phyloP scores from a whole-genome alignment of 2,888 invertebrate genomes.

The Lymantria monacha region DNA sequence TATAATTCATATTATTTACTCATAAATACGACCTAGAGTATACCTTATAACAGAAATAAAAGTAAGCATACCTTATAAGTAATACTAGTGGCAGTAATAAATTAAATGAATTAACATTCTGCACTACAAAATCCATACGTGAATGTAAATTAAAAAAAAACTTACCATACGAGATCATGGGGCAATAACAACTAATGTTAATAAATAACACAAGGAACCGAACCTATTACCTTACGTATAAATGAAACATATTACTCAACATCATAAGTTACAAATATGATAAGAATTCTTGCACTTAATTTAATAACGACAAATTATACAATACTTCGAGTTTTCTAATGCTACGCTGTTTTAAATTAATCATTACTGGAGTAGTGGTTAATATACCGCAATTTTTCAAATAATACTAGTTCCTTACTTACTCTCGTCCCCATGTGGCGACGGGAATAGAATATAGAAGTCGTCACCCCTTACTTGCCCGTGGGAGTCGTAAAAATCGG shows the following conservation, averaged over 20 bases:
- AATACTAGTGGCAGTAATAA: slow-evolving; percentile 3
- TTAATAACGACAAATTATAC: slow-evolving; percentile 37
- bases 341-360: slow-evolving; percentile 54
- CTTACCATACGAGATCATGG: not conserved
- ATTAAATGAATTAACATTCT: slow-evolving; percentile 10
- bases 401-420: too few species aligned
- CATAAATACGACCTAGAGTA: too few species aligned
- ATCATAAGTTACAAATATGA: slow-evolving; percentile 9
- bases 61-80: slow-evolving; percentile 1
- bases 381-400: too few species aligned
- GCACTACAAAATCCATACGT: slow-evolving; percentile 10
- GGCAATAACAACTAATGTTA: slow-evolving; percentile 5
- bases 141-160: slow-evolving; percentile 6
- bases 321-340: slow-evolving; percentile 36
- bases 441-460: too few species aligned
- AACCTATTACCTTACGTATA: slow-evolving; percentile 3
- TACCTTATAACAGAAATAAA: not conserved
- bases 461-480: too few species aligned
- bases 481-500: too few species aligned
- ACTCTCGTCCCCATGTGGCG: too few species aligned
- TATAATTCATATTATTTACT: too few species aligned
- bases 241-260: slow-evolving; percentile 11
- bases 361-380: slow-evolving; percentile 32
- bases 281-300: slow-evolving; percentile 20
- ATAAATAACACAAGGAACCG: slow-evolving; percentile 3